Evolutionary conservation across 37 sponge, comb jelly and placozoan genomes (phyloP), one percentile per base, ranked within the genome.

Genomic region (Beroe ovata): DNA sequence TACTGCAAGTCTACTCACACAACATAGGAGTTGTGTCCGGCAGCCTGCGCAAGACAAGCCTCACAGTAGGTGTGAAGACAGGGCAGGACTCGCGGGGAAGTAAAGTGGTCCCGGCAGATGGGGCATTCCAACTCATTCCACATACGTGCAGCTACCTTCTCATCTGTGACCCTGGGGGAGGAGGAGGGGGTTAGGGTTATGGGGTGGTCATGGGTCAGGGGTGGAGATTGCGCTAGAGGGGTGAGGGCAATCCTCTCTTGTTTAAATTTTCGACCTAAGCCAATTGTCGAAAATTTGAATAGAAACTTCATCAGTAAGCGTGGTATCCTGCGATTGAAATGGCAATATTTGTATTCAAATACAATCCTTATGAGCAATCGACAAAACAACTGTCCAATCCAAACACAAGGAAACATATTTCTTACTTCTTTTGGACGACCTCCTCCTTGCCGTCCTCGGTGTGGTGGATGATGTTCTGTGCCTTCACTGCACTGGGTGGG

Each of bases 391-490:
- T n/a, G 25, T n/a, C 64, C 11, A 47, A 16, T 47, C 54, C 54
- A 47, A 47, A 47, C 54, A 47, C 54, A 47, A 47, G 11, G 54
- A 47, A 47, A 47, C 11, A 47, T 63, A 8, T 14, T 63, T 29
- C 84, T 40, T 42, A 77, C 84, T 42, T 42, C 54, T 77, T 77
- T 29, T 77, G 84, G 47, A 77, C 84, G 84, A 77, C 84, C 38
- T 77, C 84, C 54, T 77, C 84, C 54, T 36, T 77, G 3, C 84
- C 84, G 22, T 77, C 38, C 42, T 77, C 84, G 28, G 38, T 18
- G 8, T 40, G 84, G 16, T 77, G 41, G 42, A 77, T 35, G 28
- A 77, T 41, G 38, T 77, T 77, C 84, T 77, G 47, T 6, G 84
- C 84, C 84, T 35, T 77, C 4, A 77, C 84, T 42, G 42, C 16